Evolutionary conservation across 2,888 invertebrate species (phyloP), one percentile per base, ranked within the genome.

Genomic region (Lithophane socia): DNA sequence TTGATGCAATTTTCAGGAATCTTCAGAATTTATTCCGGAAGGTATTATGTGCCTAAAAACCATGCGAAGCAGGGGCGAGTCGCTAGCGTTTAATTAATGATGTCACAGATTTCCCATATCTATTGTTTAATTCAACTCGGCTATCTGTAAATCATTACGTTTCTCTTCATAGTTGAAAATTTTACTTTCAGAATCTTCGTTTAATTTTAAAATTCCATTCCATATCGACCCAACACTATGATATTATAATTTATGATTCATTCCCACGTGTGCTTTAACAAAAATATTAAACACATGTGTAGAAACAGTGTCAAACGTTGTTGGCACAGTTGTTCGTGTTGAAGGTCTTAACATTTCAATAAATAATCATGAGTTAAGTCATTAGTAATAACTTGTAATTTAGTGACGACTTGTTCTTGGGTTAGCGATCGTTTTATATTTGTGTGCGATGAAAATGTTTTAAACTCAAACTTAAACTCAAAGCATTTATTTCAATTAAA

Each of bases 281-380:
- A 82, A 74, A 79, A 83, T 66, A 72, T 79, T 69, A 66, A 76
- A 83, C 83, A 64, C 12, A 7, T 47, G n/a, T 65, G 54, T 58
- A 18, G 56, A 16, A 65, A 86, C 47, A 79, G 66, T 82, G 89
- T 91, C 90, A 90, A 90, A 89, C 68, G 56, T 68, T 92, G 91
- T 93, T 92, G 84, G 89, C 89, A 90, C 93, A 93, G 92, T 89
- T 93, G 93, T 85, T 74, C 79, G 67, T 88, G 89, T 86, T 76
- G 84, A 86, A 89, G 88, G 87, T 72, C 82, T 76, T 44, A 58
- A 44, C 75, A n/a, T n/a, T n/a, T n/a, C n/a, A n/a, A n/a, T n/a
- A n/a, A 89, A 91, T 91, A 90, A 87, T 89, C 88, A 90, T 91
- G 87, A 90, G 77, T 80, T 80, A 83, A 80, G 71, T 79, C 81